Conservation (phyloP, 2,797 vertebrate genomes). For the Pipistrellus pygmaeus region DNA sequence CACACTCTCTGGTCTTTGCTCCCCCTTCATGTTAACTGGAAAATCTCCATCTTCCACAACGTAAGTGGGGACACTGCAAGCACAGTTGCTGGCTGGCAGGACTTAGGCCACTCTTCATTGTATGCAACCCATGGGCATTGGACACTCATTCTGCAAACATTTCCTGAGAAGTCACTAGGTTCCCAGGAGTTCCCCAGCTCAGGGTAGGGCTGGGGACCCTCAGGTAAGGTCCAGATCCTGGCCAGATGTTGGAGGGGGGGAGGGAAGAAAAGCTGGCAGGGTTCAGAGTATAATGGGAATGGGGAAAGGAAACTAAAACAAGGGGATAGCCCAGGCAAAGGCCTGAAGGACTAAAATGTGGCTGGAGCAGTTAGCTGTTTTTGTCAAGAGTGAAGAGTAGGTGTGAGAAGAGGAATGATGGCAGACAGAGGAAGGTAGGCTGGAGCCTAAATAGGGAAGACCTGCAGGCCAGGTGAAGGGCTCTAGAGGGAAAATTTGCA, state of each 20-base stretch:
- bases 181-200: background rate
- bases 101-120: constrained; percentile 68
- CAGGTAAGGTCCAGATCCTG: background rate
- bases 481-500: background rate
- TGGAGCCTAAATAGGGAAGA: background rate
- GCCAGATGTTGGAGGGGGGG: background rate
- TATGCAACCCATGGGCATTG: constrained; percentile 17
- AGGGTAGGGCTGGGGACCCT: background rate
- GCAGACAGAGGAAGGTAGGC: background rate
- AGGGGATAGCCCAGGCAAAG: background rate
- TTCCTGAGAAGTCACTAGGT: constrained; percentile 60
- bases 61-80: constrained; percentile 61
- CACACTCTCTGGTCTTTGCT: constrained; percentile 63
- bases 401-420: background rate
- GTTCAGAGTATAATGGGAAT: background rate
- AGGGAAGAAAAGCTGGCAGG: background rate
- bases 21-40: constrained; percentile 69
- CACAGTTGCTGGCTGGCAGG: constrained; percentile 72
- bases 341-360: background rate
- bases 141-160: constrained; percentile 49
- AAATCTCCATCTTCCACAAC: constrained; percentile 75
- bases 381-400: background rate
- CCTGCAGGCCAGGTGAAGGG: background rate
- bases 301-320: background rate
- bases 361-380: background rate